These are phyloP conservation scores for Neosilurus hyrtlii DNA, from an alignment of 2,797 vertebrate genomes.

Conservation along the genomic window DNA sequence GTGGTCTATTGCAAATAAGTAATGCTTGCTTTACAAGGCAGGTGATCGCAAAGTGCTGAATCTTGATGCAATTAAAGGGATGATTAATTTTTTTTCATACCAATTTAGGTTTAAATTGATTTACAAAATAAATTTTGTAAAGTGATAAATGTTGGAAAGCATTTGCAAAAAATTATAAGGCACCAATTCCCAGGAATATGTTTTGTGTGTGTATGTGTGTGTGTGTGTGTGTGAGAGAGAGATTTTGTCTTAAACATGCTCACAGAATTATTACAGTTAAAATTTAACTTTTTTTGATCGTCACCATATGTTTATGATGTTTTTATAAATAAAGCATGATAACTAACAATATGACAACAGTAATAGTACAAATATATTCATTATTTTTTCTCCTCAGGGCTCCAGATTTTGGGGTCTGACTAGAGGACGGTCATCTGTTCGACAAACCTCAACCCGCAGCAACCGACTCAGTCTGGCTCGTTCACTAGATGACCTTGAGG, in stretches of 20 bases:
- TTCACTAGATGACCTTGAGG: constrained; percentile 94
- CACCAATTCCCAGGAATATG: not conserved
- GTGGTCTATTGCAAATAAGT: not conserved
- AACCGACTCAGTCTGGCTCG: constrained; percentile 89
- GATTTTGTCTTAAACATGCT: not conserved
- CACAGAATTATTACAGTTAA: not conserved
- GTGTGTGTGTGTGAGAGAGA: not conserved
- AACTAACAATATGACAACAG: not conserved
- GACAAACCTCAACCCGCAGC: constrained; percentile 76
- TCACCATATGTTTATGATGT: not conserved
- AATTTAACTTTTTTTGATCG: not conserved
- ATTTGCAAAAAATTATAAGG: not conserved
- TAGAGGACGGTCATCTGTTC: constrained; percentile 74
- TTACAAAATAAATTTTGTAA: not conserved
- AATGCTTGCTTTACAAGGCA: not conserved
- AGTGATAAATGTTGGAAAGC: not conserved
- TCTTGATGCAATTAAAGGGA: too few relatives aligned
- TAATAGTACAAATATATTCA: not conserved
- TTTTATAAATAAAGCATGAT: not conserved
- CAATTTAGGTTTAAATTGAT: not conserved
- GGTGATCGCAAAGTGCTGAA: not conserved
- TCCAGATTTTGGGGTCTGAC: constrained; percentile 78
- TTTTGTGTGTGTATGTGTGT: not conserved
- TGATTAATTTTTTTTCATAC: not conserved
- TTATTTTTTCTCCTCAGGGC: constrained; percentile 62